Evolutionary conservation across 2,888 invertebrate genomes (phyloP).

Genomic region (Orchestes rusci): DNA sequence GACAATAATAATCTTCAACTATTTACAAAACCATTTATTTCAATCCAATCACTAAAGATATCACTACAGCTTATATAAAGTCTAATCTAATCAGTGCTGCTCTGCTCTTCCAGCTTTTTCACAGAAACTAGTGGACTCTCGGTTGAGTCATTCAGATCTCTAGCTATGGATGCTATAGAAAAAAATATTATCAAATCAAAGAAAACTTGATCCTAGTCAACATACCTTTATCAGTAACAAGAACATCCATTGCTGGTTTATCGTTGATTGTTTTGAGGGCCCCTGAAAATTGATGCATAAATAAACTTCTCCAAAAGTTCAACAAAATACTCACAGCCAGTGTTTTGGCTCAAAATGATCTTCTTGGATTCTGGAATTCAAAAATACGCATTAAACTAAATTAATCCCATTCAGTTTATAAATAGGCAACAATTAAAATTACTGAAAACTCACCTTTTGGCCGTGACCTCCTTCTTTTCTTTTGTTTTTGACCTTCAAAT

Average conservation of each 20-base stretch:
- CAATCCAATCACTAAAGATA: too few species aligned
- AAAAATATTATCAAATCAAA: neutral
- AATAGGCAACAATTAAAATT: too few species aligned
- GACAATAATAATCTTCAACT: too few species aligned
- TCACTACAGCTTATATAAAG: too few species aligned
- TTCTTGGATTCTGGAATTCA: slow-evolving; percentile 13
- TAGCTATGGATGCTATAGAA: slow-evolving; percentile 19
- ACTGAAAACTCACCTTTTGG: too few species aligned
- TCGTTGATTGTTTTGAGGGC: slow-evolving; percentile 19
- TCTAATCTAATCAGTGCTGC: too few species aligned
- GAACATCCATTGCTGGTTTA: slow-evolving; percentile 18
- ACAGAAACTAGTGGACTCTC: slow-evolving; percentile 18
- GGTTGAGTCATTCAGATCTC: slow-evolving; percentile 19
- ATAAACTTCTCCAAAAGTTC: neutral
- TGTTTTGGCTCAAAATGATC: slow-evolving; percentile 14
- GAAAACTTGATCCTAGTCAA: neutral
- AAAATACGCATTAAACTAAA: neutral
- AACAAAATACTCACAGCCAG: neutral
- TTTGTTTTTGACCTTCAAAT: slow-evolving; percentile 3
- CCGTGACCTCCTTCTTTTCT: slow-evolving; percentile 8
- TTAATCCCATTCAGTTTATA: neutral
- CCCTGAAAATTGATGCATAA: slow-evolving; percentile 13
- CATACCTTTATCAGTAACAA: slow-evolving; percentile 21
- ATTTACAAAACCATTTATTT: too few species aligned
- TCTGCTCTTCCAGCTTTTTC: slow-evolving; percentile 10